Conservation (phyloP, 2,113 vertebrate species). For the Apodemus sylvaticus region DNA sequence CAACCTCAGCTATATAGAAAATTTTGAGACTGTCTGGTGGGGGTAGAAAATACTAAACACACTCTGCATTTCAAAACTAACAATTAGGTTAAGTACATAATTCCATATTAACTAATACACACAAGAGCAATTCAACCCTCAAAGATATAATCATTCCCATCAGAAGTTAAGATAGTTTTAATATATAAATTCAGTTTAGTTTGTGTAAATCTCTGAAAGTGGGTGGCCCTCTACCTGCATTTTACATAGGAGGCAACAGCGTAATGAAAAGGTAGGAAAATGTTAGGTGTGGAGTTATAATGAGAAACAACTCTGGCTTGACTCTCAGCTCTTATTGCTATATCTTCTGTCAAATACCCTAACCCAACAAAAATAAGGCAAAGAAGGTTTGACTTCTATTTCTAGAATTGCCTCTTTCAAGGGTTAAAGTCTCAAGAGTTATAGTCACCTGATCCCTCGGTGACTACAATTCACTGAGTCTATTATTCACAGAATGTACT, state of each 20-base stretch:
- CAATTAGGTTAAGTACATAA: slow-evolving; percentile 11
- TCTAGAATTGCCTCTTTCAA: background rate
- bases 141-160: background rate
- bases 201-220: slow-evolving; percentile 1
- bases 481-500: slow-evolving; percentile 15
- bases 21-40: background rate
- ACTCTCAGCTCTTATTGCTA: background rate
- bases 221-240: background rate
- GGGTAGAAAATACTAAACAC: background rate
- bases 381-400: slow-evolving; percentile 37
- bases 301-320: background rate
- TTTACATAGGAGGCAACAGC: slow-evolving; percentile 1
- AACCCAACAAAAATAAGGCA: background rate
- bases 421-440: background rate
- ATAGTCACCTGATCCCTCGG: background rate
- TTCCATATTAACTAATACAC: slow-evolving; percentile 1
- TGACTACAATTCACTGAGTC: background rate
- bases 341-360: slow-evolving; percentile 11
- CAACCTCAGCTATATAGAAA: background rate
- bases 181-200: slow-evolving; percentile 30
- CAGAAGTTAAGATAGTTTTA: slow-evolving; percentile 4
- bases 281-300: background rate
- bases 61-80: slow-evolving; percentile 25
- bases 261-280: slow-evolving; percentile 21
- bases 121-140: slow-evolving; percentile 18